Conservation (phyloP, 2,888 invertebrate genomes). For the Sinhomidia bicolor region DNA sequence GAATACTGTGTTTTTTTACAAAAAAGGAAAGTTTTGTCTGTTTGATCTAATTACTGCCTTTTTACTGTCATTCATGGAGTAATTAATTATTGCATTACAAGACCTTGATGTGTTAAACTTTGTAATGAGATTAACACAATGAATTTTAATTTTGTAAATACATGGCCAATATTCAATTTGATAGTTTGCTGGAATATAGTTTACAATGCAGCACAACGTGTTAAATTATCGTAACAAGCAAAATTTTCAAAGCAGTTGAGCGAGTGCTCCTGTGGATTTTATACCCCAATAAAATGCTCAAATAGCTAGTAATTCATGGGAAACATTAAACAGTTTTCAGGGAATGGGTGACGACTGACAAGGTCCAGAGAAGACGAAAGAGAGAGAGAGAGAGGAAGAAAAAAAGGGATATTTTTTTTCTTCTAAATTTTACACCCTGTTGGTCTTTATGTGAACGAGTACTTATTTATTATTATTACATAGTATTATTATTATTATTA, state of each 20-base stretch:
- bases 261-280: conserved; percentile 57
- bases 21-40: neutral
- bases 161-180: neutral
- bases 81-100: too few relatives aligned
- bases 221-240: conserved; percentile 51
- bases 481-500: too few relatives aligned
- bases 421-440: conserved; percentile 30
- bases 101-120: too few relatives aligned
- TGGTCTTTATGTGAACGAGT: neutral
- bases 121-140: too few relatives aligned
- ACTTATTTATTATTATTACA: neutral
- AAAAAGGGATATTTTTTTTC: neutral
- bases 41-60: neutral
- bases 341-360: conserved; percentile 76
- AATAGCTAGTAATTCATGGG: conserved; percentile 63
- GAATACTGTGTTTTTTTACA: too few relatives aligned
- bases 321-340: conserved; percentile 76
- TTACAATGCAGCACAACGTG: conserved; percentile 7
- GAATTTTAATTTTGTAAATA: neutral
- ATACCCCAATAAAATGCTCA: conserved; percentile 69
- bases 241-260: conserved; percentile 36
- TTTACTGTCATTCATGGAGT: neutral
- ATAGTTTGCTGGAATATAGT: conserved; percentile 9
- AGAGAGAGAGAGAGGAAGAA: too few relatives aligned
- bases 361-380: conserved; percentile 69